These are phyloP conservation scores for Alauda arvensis DNA, from an alignment of 2,797 vertebrate species.

Conservation along the genomic window DNA sequence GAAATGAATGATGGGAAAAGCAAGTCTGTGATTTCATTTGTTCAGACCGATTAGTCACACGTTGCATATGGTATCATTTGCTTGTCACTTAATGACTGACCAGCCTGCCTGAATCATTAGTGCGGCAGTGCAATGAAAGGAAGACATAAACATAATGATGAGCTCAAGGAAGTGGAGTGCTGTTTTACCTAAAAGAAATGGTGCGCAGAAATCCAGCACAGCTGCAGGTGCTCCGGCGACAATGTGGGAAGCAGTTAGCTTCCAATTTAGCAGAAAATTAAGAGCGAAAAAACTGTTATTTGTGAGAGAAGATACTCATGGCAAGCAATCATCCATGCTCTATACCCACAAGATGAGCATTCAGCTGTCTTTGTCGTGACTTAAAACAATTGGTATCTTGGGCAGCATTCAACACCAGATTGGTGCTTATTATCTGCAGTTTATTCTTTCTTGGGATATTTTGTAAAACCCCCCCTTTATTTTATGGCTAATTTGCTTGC, in stretches of 20 bases:
- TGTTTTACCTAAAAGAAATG: conserved; percentile 84
- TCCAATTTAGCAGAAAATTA: conserved; percentile 94
- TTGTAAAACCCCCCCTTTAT: conserved; percentile 69
- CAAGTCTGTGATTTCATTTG: conserved; percentile 97
- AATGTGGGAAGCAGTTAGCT: conserved; percentile 87
- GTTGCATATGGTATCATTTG: conserved; percentile 93
- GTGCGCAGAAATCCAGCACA: conserved; percentile 82
- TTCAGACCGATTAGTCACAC: conserved; percentile 86
- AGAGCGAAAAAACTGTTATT: conserved; percentile 92
- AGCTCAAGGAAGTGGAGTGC: conserved; percentile 81
- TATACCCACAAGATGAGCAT: conserved; percentile 78
- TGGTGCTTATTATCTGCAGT: conserved; percentile 83
- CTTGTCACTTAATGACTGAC: conserved; percentile 95
- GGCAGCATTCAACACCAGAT: conserved; percentile 84
- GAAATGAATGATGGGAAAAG: conserved; percentile 85
- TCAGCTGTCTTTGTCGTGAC: conserved; percentile 86
- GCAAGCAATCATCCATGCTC: conserved; percentile 82
- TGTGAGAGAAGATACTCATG: conserved; percentile 86
- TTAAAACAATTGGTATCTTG: conserved; percentile 85
- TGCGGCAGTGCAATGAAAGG: conserved; percentile 86
- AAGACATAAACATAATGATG: conserved; percentile 89
- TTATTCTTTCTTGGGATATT: conserved; percentile 85
- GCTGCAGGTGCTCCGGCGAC: conserved; percentile 87
- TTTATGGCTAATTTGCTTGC: conserved; percentile 85
- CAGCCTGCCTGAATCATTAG: conserved; percentile 86